Percentiles rank a stretch among this genome's conserved stretches.
Conservation (phyloP, 2,113 vertebrate genomes). For the Onychostruthus taczanowskii region DNA sequence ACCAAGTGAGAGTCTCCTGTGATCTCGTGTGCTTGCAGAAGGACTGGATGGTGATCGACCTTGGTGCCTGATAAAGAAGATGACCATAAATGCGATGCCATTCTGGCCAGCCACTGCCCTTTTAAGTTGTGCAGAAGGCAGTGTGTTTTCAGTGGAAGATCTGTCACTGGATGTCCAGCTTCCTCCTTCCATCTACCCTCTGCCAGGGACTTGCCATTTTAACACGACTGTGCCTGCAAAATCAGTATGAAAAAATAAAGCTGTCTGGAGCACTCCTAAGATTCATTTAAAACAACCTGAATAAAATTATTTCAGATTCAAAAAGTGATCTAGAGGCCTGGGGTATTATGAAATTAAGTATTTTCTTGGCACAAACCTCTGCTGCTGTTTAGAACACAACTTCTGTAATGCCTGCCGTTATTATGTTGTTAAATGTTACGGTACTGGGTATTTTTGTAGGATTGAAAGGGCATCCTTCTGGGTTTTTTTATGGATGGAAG, state of each 20-base stretch:
- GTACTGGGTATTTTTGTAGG: slow-evolving; percentile 13
- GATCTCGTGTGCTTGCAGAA: neutral
- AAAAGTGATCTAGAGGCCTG: neutral
- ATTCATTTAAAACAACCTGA: neutral
- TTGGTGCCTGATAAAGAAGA: neutral
- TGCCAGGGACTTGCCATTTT: neutral
- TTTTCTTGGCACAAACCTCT: neutral
- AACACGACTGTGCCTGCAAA: neutral
- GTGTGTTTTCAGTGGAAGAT: neutral
- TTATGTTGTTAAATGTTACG: neutral
- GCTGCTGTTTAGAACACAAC: neutral
- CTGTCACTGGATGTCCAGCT: neutral
- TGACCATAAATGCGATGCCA: neutral
- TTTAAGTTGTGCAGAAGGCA: neutral
- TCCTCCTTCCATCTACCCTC: neutral
- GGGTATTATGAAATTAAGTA: neutral
- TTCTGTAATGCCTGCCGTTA: neutral
- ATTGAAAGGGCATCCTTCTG: neutral
- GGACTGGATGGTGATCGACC: neutral
- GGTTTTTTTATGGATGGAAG: slow-evolving; percentile 2
- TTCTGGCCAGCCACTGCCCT: neutral
- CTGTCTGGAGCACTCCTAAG: neutral
- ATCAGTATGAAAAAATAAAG: neutral
- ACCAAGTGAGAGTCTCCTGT: neutral
- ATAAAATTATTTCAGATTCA: neutral